Conservation (phyloP, 1,140 invertebrate genomes). For the Drosophila kurseongensis region DNA sequence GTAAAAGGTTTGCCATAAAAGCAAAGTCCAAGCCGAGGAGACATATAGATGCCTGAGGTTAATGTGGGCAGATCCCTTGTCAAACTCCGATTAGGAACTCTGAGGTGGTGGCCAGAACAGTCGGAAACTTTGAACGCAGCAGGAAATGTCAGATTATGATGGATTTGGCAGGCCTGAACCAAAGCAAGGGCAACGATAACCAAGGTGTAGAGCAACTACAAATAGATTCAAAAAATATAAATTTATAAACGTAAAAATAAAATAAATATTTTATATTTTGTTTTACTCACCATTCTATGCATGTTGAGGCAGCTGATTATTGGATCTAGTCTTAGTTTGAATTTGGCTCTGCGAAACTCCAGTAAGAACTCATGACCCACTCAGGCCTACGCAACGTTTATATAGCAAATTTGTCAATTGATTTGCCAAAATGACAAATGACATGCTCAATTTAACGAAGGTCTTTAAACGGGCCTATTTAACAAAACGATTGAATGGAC, state of each 20-base stretch:
- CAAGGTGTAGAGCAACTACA: conserved; percentile 62
- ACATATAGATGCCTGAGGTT: not conserved
- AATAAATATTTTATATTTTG: no score
- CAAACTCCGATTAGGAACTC: conserved; percentile 22
- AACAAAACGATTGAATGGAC: conserved; percentile 23
- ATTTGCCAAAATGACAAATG: conserved; percentile 54
- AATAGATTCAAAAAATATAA: not conserved
- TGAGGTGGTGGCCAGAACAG: conserved; percentile 24
- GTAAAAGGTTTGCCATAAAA: conserved; percentile 18
- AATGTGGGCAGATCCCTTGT: conserved; percentile 36
- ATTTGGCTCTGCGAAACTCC: conserved; percentile 70
- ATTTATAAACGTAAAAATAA: not conserved
- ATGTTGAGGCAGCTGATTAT: conserved; percentile 48
- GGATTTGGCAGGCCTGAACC: conserved; percentile 45
- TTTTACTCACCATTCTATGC: conserved; percentile 50
- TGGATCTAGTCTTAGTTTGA: conserved; percentile 80
- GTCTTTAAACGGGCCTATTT: conserved; percentile 43
- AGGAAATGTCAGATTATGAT: conserved; percentile 53
- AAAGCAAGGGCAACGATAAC: conserved; percentile 33
- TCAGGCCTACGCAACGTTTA: conserved; percentile 50
- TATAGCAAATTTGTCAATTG: conserved; percentile 50
- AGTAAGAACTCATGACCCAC: conserved; percentile 73
- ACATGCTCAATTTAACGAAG: conserved; percentile 34
- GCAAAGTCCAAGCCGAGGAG: conserved; percentile 7
- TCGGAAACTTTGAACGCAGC: conserved; percentile 22